Conservation (phyloP, 2,113 vertebrate species). For the Xerus inauris region DNA sequence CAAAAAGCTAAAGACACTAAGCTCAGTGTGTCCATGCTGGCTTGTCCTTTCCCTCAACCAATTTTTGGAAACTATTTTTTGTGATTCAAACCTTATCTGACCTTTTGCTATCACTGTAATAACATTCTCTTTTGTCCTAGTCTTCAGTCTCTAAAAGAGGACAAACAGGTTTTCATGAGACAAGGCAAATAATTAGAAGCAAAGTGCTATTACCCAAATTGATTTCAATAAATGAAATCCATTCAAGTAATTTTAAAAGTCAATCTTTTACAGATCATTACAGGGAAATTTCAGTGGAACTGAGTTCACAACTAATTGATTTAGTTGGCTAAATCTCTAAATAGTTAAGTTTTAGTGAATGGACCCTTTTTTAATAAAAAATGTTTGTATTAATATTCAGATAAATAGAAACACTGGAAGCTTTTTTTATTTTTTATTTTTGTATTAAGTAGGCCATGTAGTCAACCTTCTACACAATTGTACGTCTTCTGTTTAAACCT, state of each 20-base stretch:
- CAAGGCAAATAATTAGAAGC: not conserved
- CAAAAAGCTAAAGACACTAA: not conserved
- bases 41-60: not conserved
- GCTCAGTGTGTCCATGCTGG: not conserved
- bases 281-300: not conserved
- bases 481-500: not conserved
- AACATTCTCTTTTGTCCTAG: not conserved
- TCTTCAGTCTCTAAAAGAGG: constrained; percentile 11
- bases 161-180: not conserved
- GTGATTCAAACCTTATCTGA: not conserved
- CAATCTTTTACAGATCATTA: not conserved
- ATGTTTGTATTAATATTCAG: not conserved
- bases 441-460: not conserved
- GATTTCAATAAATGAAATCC: not conserved
- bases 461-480: not conserved
- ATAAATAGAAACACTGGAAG: not conserved
- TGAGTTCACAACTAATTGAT: not conserved
- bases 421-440: not conserved
- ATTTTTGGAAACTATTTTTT: not conserved
- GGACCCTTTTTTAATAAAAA: not conserved
- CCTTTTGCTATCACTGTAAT: not conserved
- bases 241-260: not conserved
- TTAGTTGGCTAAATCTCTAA: not conserved
- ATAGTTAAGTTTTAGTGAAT: not conserved
- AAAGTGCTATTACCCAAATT: not conserved